Conservation (phyloP, 1,140 invertebrate species). For the Samia ricini region DNA sequence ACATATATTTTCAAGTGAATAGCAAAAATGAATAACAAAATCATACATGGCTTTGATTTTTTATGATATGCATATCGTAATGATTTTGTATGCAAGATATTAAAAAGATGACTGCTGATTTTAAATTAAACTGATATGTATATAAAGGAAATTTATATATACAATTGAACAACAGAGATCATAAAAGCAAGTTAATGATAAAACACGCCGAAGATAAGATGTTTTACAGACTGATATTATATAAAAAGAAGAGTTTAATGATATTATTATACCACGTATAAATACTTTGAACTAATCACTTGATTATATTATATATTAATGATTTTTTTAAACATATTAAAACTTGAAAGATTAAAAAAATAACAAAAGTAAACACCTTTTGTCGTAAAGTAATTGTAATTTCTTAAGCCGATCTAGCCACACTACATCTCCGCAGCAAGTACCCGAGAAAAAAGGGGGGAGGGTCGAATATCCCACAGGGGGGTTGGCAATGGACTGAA, state of each 20-base stretch:
- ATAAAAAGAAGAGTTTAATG: no score
- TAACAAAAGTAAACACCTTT: not conserved
- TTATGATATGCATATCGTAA: no score
- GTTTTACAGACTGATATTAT: no score
- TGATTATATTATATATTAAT: no score
- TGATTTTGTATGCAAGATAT: no score
- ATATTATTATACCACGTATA: no score
- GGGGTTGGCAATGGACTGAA: constrained; percentile 73
- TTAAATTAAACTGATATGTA: not conserved
- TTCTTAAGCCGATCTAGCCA: constrained; percentile 30
- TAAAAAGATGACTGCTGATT: no score
- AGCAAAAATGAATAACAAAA: no score
- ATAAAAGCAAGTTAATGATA: not conserved
- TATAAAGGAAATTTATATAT: not conserved
- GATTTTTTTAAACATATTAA: not conserved
- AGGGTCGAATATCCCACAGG: constrained; percentile 59
- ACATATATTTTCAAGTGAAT: not conserved
- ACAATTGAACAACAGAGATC: not conserved
- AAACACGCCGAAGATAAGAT: not conserved
- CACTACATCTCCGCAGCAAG: constrained; percentile 45
- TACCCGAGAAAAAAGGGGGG: constrained; percentile 71
- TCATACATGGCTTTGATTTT: no score
- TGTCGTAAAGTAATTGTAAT: not conserved
- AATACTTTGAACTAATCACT: no score
- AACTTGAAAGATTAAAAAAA: not conserved